A percentile compares a stretch with the other conserved stretches of the same genome.
phyloP scores from a whole-genome alignment of 2,888 invertebrate species.

The Formica aserva region DNA sequence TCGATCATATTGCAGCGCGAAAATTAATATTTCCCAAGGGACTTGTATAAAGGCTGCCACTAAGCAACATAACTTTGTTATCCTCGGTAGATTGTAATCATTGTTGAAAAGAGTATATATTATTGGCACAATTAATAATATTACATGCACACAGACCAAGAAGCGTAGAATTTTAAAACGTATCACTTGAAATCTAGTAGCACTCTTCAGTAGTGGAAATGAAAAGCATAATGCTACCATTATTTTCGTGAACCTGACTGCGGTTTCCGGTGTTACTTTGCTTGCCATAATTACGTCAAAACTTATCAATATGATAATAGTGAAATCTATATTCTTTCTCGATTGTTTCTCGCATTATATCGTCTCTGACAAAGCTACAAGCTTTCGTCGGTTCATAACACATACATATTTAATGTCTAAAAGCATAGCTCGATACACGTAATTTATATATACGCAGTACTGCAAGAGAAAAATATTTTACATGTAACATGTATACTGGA shows the following conservation, averaged over 20 bases:
- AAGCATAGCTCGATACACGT: neutral
- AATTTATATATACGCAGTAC: neutral
- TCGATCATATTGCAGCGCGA: conserved; percentile 33
- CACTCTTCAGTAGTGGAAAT: conserved; percentile 63
- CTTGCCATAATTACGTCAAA: neutral
- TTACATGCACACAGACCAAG: conserved; percentile 29
- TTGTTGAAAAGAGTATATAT: conserved; percentile 40
- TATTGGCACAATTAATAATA: conserved; percentile 48
- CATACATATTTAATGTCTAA: conserved; percentile 27
- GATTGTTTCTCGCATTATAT: neutral
- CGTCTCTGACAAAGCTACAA: neutral
- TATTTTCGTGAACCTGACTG: conserved; percentile 52
- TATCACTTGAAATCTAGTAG: conserved; percentile 44
- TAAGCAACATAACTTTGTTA: conserved; percentile 48
- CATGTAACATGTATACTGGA: neutral
- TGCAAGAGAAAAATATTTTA: neutral
- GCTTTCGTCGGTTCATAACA: neutral
- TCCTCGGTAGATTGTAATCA: conserved; percentile 18
- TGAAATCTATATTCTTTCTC: neutral
- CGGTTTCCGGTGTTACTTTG: conserved; percentile 55
- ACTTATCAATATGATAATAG: neutral
- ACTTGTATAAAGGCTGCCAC: conserved; percentile 32
- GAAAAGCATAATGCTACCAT: conserved; percentile 49
- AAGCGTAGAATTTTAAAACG: conserved; percentile 53
- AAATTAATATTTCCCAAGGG: conserved; percentile 22